Conservation (phyloP, 2,113 vertebrate species). For the Cettia cetti region DNA sequence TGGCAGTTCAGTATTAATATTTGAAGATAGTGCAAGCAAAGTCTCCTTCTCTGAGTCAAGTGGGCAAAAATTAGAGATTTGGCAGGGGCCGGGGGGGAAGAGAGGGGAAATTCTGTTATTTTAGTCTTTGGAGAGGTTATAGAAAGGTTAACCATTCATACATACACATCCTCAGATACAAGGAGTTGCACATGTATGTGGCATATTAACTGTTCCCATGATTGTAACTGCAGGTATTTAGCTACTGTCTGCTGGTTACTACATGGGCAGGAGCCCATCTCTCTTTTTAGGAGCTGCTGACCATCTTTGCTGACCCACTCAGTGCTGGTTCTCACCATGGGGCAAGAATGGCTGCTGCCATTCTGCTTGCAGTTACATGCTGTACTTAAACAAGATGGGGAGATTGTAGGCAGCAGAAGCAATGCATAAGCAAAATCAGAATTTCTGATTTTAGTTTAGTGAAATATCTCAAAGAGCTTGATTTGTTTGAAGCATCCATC, state of each 20-base stretch:
- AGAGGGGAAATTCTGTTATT: neutral
- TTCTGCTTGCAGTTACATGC: neutral
- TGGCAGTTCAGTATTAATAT: slow-evolving; percentile 44
- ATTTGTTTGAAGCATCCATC: neutral
- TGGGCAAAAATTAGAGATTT: neutral
- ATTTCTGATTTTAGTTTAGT: neutral
- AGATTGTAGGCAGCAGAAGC: neutral
- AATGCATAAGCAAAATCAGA: neutral
- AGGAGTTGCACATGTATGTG: neutral
- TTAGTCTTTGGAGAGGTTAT: neutral
- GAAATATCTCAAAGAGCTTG: slow-evolving; percentile 10
- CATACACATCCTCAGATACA: neutral
- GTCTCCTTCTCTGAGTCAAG: neutral
- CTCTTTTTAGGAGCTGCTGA: neutral
- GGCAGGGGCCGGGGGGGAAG: fast-evolving
- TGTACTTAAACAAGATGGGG: neutral
- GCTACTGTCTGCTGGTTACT: neutral
- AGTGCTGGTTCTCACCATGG: neutral
- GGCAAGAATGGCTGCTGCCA: neutral
- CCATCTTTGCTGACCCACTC: neutral
- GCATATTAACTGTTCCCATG: neutral
- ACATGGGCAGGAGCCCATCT: neutral
- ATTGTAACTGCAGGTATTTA: neutral
- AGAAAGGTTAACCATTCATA: neutral
- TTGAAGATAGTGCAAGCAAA: neutral